Conservation (phyloP, 2,888 invertebrate species). For the Mimumesa dahlbomi region DNA sequence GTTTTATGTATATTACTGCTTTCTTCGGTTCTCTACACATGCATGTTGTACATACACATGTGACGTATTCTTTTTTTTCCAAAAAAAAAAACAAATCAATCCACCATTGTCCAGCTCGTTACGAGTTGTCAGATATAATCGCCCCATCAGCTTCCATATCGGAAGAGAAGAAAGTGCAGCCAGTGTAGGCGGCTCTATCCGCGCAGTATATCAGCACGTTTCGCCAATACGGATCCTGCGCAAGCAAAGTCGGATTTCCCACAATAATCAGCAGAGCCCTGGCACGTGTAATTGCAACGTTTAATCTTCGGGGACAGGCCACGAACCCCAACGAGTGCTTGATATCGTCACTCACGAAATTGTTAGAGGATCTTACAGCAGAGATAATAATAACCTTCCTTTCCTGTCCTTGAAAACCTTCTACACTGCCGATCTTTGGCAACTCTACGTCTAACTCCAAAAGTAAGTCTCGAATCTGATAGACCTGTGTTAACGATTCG, state of each 20-base stretch:
- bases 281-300: constrained; percentile 94
- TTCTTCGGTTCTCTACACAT: too few relatives aligned
- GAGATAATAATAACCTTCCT: constrained; percentile 87
- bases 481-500: too few relatives aligned
- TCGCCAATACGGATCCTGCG: constrained; percentile 86
- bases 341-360: constrained; percentile 80
- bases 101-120: too few relatives aligned
- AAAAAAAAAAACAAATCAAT: too few relatives aligned
- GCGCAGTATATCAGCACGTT: constrained; percentile 85
- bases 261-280: constrained; percentile 89
- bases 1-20: too few relatives aligned
- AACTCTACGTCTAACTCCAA: constrained; percentile 81
- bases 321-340: constrained; percentile 87
- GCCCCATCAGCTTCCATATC: constrained; percentile 23
- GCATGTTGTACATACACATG: too few relatives aligned
- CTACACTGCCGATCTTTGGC: constrained; percentile 90
- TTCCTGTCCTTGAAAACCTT: constrained; percentile 94
- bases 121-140: too few relatives aligned
- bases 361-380: constrained; percentile 83
- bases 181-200: constrained; percentile 85
- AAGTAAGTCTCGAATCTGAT: constrained; percentile 83
- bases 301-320: constrained; percentile 89
- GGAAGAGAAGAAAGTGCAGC: constrained; percentile 83
- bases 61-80: too few relatives aligned
- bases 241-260: constrained; percentile 90